Conservation (phyloP, 2,888 invertebrate species). For the Morinoia aosen region DNA sequence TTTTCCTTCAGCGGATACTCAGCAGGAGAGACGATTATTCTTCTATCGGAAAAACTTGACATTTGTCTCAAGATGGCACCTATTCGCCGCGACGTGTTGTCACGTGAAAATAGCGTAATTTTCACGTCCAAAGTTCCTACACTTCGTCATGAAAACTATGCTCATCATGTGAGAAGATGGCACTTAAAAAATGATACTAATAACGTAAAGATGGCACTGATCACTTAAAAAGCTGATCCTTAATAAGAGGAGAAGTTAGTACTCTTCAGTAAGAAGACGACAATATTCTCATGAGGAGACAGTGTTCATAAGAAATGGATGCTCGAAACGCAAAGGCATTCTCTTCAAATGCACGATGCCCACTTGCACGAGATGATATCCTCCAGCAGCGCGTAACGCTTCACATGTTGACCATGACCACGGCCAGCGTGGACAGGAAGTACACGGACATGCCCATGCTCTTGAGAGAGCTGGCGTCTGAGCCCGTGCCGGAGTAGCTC, state of each 20-base stretch:
- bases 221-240: background rate
- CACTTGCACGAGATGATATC: background rate
- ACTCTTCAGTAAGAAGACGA: background rate
- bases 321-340: background rate
- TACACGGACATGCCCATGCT: constrained; percentile 64
- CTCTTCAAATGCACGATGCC: background rate
- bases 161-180: background rate
- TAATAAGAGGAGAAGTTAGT: background rate
- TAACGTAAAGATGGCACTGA: background rate
- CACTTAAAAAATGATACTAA: background rate
- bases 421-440: constrained; percentile 66
- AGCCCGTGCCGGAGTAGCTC: constrained; percentile 57
- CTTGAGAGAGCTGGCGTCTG: constrained; percentile 63
- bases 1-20: background rate
- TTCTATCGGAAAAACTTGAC: background rate
- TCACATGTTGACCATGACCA: constrained; percentile 67
- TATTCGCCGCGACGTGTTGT: too few species aligned
- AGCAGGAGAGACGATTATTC: background rate
- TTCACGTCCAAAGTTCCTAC: background rate
- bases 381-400: background rate
- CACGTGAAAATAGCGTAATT: too few species aligned
- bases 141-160: background rate
- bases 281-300: background rate
- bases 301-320: background rate
- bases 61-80: background rate